phyloP scores from a whole-genome alignment of 2,888 invertebrate genomes.

The Plagiodera versicolora region DNA sequence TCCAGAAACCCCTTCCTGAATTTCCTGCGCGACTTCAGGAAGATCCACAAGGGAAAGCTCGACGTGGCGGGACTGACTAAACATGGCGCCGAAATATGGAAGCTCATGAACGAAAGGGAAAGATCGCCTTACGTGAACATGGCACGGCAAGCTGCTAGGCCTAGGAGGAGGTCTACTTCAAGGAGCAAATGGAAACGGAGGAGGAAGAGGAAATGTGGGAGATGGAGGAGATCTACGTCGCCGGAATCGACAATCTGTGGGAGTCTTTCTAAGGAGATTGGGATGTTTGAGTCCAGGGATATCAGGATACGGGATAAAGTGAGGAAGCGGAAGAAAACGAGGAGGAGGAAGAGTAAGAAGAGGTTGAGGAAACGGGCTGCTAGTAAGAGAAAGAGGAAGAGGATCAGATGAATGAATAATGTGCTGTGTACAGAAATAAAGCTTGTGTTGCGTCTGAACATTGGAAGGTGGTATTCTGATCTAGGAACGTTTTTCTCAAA shows the following conservation, averaged over 20 bases:
- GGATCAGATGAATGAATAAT: too few relatives aligned
- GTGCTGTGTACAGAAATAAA: background rate
- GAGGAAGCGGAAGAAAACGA: background rate
- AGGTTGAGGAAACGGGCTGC: background rate
- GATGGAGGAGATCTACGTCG: slow-evolving; percentile 4
- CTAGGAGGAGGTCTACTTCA: slow-evolving; percentile 5
- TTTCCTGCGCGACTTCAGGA: slow-evolving; percentile 36
- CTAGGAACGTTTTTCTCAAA: too few relatives aligned
- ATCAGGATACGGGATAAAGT: background rate
- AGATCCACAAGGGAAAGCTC: slow-evolving; percentile 24
- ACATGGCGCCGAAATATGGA: slow-evolving; percentile 34
- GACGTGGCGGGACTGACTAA: slow-evolving; percentile 27
- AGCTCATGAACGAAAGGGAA: slow-evolving; percentile 35
- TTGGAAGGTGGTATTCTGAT: too few relatives aligned
- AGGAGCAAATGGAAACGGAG: background rate
- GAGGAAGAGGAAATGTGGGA: background rate
- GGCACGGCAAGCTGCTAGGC: slow-evolving; percentile 29
- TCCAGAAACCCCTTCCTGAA: slow-evolving; percentile 36
- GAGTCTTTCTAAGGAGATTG: background rate
- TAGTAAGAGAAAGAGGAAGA: background rate
- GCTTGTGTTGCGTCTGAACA: background rate
- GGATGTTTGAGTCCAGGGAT: background rate
- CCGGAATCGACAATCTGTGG: background rate
- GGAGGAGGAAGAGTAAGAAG: background rate
- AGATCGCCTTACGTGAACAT: slow-evolving; percentile 33